These are phyloP conservation scores for Parauchenoglanis ngamensis DNA, from an alignment of 2,797 vertebrate species.

Conservation along the genomic window DNA sequence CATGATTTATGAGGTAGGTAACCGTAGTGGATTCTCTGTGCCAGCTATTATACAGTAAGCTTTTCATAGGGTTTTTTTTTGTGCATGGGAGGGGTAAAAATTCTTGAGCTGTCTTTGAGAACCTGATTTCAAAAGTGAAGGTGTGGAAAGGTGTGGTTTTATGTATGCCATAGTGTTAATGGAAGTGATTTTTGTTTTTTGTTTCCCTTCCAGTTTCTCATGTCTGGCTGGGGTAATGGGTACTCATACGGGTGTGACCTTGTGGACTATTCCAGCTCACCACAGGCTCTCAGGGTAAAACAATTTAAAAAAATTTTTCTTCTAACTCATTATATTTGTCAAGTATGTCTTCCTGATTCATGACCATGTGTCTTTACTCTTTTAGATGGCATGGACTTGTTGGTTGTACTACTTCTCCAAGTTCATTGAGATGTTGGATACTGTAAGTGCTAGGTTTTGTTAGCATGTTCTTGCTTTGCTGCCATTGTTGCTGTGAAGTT, in stretches of 20 bases:
- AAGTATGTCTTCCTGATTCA: not conserved
- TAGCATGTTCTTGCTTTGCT: not conserved
- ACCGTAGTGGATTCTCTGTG: not conserved
- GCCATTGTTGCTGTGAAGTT: not conserved
- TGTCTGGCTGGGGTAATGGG: slow-evolving; percentile 88
- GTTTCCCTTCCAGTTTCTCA: slow-evolving; percentile 76
- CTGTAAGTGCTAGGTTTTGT: slow-evolving; percentile 73
- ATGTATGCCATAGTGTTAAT: not conserved
- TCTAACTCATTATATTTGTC: not conserved
- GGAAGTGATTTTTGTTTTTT: not conserved
- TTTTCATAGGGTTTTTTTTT: too few species aligned
- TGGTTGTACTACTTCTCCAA: slow-evolving; percentile 89
- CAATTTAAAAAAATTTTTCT: not conserved
- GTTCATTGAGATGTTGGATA: slow-evolving; percentile 85
- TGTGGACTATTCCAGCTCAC: slow-evolving; percentile 83
- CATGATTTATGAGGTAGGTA: slow-evolving; percentile 84
- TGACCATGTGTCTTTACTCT: not conserved
- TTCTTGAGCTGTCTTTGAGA: not conserved
- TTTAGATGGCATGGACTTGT: slow-evolving; percentile 83
- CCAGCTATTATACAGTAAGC: not conserved
- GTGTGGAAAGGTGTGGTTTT: slow-evolving; percentile 32
- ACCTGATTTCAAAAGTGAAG: slow-evolving; percentile 2
- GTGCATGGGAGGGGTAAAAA: not conserved
- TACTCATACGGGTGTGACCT: slow-evolving; percentile 84
- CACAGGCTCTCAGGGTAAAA: slow-evolving; percentile 81